Evolutionary conservation across 1,140 invertebrate species (phyloP).

Genomic region (Chrysopa pallens): DNA sequence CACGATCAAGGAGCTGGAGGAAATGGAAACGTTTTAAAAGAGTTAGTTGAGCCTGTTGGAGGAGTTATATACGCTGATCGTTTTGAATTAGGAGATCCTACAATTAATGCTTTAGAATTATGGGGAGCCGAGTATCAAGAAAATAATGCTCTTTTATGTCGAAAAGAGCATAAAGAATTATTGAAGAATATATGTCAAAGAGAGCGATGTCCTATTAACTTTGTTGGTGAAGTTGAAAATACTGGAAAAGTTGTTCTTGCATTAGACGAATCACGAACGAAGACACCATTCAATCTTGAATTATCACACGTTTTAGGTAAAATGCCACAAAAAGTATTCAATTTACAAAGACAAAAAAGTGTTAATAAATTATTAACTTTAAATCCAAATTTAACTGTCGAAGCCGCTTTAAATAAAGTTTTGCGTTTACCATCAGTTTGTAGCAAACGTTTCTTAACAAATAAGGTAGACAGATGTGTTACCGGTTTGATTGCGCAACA

Average conservation of each 20-base stretch:
- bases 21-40: constrained; percentile 94
- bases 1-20: constrained; percentile 96
- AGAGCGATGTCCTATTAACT: constrained; percentile 83
- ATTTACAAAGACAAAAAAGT: constrained; percentile 21
- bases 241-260: constrained; percentile 61
- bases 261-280: constrained; percentile 20
- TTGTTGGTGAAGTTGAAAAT: constrained; percentile 83
- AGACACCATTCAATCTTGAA: constrained; percentile 60
- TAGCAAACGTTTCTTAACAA: constrained; percentile 91
- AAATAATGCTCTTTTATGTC: constrained; percentile 75
- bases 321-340: constrained; percentile 62
- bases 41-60: constrained; percentile 84
- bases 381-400: constrained; percentile 32
- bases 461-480: constrained; percentile 90
- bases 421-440: constrained; percentile 77
- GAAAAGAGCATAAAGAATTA: constrained; percentile 36
- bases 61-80: constrained; percentile 75
- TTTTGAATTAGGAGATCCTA: constrained; percentile 88
- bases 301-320: constrained; percentile 81
- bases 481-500: constrained; percentile 92
- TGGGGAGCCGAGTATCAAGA: constrained; percentile 99
- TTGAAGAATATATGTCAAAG: constrained; percentile 59
- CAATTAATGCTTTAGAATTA: constrained; percentile 78
- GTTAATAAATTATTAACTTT: constrained; percentile 25
- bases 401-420: constrained; percentile 58